Evolutionary conservation across 2,888 invertebrate genomes (phyloP).

Genomic region (Caenorhabditis sp.): DNA sequence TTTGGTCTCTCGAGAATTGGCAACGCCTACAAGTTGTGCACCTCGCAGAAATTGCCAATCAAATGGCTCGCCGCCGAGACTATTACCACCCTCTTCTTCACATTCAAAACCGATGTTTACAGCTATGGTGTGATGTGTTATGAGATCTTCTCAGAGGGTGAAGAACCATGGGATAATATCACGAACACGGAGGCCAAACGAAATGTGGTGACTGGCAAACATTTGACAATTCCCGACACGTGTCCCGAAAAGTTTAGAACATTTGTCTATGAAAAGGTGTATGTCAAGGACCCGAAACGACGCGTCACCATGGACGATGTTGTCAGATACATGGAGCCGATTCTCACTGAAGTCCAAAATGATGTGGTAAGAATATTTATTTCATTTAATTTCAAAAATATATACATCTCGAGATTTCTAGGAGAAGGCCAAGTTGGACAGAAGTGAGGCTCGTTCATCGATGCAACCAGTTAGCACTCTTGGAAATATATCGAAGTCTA

Average conservation of each 20-base stretch:
- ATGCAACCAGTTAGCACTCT: neutral
- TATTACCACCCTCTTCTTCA: neutral
- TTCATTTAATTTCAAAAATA: too few relatives aligned
- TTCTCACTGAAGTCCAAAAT: constrained; percentile 9
- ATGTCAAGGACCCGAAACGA: constrained; percentile 34
- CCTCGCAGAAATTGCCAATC: constrained; percentile 34
- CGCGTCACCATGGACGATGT: constrained; percentile 38
- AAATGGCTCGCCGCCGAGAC: constrained; percentile 44
- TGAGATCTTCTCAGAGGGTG: constrained; percentile 46
- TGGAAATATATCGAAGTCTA: neutral
- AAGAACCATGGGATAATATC: constrained; percentile 44
- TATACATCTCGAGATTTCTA: neutral
- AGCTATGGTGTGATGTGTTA: constrained; percentile 50
- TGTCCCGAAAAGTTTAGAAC: constrained; percentile 43
- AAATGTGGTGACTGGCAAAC: constrained; percentile 20
- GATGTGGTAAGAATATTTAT: too few relatives aligned
- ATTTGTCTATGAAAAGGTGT: constrained; percentile 43
- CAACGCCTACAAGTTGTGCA: constrained; percentile 22
- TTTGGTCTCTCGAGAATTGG: constrained; percentile 41
- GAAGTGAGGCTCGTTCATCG: neutral
- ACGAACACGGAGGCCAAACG: constrained; percentile 21
- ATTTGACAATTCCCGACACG: constrained; percentile 28
- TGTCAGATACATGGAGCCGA: constrained; percentile 36
- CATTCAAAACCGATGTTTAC: constrained; percentile 5
- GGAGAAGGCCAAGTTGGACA: neutral